These are phyloP conservation scores for Anhinga rufa DNA, from an alignment of 2,113 vertebrate species.

Conservation along the genomic window DNA sequence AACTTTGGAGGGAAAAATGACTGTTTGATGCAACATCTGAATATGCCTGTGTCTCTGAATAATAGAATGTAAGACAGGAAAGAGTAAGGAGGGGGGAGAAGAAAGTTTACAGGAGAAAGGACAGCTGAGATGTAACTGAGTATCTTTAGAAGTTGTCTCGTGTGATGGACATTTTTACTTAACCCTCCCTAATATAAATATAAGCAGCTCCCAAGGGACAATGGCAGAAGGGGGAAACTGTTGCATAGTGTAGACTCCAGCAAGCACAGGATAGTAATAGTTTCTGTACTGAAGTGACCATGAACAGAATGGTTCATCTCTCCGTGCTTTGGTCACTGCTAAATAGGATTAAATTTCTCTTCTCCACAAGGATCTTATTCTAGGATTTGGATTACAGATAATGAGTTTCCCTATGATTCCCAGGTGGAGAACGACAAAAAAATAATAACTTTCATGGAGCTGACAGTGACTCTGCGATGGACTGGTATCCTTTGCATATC, in stretches of 20 bases:
- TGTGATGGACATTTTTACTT: neutral
- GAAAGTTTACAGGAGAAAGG: neutral
- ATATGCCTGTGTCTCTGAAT: neutral
- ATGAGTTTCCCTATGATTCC: neutral
- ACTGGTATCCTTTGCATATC: neutral
- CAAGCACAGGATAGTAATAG: neutral
- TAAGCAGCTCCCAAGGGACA: neutral
- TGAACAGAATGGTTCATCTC: neutral
- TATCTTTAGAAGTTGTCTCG: neutral
- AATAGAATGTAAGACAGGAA: neutral
- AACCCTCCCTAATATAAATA: neutral
- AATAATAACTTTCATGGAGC: neutral
- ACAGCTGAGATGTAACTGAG: neutral
- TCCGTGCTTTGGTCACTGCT: neutral
- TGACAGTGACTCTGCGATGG: rapidly evolving
- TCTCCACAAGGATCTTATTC: neutral
- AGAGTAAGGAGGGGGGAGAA: neutral
- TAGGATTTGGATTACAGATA: neutral
- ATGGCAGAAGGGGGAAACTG: neutral
- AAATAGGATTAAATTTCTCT: neutral
- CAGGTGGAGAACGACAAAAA: neutral
- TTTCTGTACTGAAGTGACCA: neutral
- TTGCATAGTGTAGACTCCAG: neutral
- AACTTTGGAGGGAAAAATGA: neutral
- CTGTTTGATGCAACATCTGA: neutral